These are phyloP conservation scores for Pica pica DNA, from an alignment of 2,113 vertebrate genomes.

Conservation along the genomic window DNA sequence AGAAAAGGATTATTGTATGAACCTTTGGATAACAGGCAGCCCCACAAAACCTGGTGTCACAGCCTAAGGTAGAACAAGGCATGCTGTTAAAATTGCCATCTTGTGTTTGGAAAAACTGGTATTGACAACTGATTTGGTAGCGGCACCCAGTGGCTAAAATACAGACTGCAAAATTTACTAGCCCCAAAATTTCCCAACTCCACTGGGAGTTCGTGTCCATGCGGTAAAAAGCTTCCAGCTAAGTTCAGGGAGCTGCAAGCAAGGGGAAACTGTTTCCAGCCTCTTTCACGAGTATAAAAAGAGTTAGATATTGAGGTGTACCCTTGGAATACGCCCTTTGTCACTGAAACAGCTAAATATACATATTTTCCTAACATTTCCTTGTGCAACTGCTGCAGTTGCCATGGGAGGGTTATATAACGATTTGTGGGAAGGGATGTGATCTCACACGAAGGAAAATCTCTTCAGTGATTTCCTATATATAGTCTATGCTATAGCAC, in stretches of 20 bases:
- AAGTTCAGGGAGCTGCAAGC: background rate
- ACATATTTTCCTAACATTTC: background rate
- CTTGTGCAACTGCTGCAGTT: background rate
- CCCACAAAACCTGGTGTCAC: background rate
- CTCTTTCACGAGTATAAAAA: background rate
- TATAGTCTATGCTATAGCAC: background rate
- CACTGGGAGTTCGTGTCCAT: fast-evolving
- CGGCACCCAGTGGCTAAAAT: conserved; percentile 58
- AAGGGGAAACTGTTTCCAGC: background rate
- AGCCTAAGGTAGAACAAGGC: background rate
- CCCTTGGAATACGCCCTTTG: background rate
- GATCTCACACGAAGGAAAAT: background rate
- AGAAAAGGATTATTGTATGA: background rate
- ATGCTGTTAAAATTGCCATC: background rate
- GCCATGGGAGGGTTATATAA: conserved; percentile 12
- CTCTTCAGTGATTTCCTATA: background rate
- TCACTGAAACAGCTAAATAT: background rate
- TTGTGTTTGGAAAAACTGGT: background rate
- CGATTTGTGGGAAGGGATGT: background rate
- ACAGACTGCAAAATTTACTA: background rate
- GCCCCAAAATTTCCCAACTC: background rate
- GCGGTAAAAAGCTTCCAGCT: background rate
- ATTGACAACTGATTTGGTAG: conserved; percentile 30
- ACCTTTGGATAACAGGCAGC: background rate
- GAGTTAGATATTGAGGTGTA: background rate